phyloP scores from a whole-genome alignment of 1,140 invertebrate species.

The Propsilocerus akamusi region DNA sequence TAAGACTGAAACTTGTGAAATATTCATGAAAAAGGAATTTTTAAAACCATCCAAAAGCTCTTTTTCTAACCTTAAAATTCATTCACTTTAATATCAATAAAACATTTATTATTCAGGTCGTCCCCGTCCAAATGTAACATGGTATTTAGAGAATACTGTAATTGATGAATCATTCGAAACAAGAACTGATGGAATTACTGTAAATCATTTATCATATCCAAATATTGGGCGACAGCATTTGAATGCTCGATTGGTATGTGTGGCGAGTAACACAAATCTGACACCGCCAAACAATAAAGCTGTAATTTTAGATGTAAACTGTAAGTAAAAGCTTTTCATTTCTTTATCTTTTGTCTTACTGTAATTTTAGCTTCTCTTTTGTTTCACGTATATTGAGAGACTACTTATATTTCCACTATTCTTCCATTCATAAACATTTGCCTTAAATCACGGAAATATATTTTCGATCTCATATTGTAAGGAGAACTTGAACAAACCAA shows the following conservation, averaged over 20 bases:
- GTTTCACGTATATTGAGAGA: background rate
- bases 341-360: background rate
- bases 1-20: constrained; percentile 24
- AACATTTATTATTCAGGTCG: constrained; percentile 34
- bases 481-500: constrained; percentile 59
- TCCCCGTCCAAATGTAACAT: constrained; percentile 57
- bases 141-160: constrained; percentile 64
- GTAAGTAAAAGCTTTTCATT: constrained; percentile 38
- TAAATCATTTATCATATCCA: constrained; percentile 57
- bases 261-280: constrained; percentile 71
- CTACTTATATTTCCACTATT: background rate
- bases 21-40: constrained; percentile 12
- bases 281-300: constrained; percentile 49
- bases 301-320: constrained; percentile 64
- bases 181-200: constrained; percentile 42
- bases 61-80: background rate
- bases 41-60: constrained; percentile 10
- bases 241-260: constrained; percentile 56
- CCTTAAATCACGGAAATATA: no score
- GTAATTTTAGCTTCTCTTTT: background rate
- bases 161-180: constrained; percentile 65
- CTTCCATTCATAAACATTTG: background rate
- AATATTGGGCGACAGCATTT: constrained; percentile 58
- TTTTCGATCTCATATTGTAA: constrained; percentile 64
- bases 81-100: constrained; percentile 6